phyloP scores from a whole-genome alignment of 2,113 vertebrate species.

The Cyphomyrus discorhynchus region DNA sequence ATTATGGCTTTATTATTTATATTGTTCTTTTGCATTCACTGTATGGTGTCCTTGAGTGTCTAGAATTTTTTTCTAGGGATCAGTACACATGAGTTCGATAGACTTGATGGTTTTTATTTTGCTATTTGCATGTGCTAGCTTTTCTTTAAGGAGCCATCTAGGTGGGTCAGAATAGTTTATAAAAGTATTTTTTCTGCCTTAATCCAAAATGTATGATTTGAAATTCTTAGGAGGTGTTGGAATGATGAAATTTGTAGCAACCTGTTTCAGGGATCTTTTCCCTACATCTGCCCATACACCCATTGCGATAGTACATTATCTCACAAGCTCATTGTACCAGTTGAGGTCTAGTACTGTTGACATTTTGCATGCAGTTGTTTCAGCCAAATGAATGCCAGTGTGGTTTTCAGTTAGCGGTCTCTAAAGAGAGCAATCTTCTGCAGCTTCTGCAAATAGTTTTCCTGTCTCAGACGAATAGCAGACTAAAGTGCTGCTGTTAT shows the following conservation, averaged over 20 bases:
- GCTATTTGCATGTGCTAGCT: neutral
- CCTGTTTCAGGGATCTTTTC: neutral
- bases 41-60: too few species aligned
- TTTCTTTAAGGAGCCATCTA: neutral
- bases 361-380: slow-evolving; percentile 13
- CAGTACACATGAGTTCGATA: neutral
- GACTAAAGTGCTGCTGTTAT: slow-evolving; percentile 26
- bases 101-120: neutral
- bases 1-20: too few species aligned
- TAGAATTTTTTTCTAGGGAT: neutral
- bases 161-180: neutral
- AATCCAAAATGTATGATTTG: neutral
- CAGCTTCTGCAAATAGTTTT: neutral
- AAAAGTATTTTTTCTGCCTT: neutral
- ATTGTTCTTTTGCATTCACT: too few species aligned
- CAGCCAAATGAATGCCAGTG: slow-evolving; percentile 16
- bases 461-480: slow-evolving; percentile 11
- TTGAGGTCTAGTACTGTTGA: neutral
- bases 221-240: neutral
- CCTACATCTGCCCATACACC: neutral
- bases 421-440: neutral
- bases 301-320: neutral
- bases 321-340: neutral
- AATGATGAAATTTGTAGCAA: neutral
- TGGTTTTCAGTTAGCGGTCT: slow-evolving; percentile 33